Percentiles rank a stretch among this genome's conserved stretches.
Conservation (phyloP, 1,140 invertebrate genomes). For the Matsumurasca onukii region DNA sequence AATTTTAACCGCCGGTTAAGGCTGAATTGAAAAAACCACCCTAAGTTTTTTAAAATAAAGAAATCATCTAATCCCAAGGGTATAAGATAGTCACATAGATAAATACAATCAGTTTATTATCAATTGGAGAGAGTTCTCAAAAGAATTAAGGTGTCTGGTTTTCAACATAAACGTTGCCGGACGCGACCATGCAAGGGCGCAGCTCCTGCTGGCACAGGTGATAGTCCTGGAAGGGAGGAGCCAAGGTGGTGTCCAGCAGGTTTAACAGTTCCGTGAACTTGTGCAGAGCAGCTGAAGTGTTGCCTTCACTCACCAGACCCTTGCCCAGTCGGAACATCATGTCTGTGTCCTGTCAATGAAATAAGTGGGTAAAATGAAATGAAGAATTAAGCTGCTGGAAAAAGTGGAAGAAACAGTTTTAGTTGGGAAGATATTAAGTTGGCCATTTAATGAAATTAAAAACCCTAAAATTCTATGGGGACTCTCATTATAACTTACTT, state of each 20-base stretch:
- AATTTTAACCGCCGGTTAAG: too few relatives aligned
- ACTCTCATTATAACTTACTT: too few relatives aligned
- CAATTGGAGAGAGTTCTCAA: too few relatives aligned
- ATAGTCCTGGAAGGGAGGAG: conserved; percentile 77
- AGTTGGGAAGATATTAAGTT: neutral
- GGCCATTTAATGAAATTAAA: neutral
- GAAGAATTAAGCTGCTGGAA: neutral
- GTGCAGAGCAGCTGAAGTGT: conserved; percentile 62
- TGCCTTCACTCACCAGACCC: conserved; percentile 61
- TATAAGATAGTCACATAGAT: too few relatives aligned
- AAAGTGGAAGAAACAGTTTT: neutral
- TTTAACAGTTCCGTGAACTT: conserved; percentile 68
- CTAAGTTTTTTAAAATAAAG: too few relatives aligned
- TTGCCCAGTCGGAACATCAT: conserved; percentile 64
- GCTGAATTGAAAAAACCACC: too few relatives aligned
- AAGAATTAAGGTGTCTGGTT: too few relatives aligned
- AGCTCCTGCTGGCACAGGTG: conserved; percentile 80
- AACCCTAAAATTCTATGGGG: too few relatives aligned
- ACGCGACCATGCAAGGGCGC: conserved; percentile 67
- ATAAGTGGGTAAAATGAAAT: conserved; percentile 10
- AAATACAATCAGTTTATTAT: too few relatives aligned
- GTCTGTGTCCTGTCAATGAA: conserved; percentile 71
- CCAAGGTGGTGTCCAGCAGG: conserved; percentile 67
- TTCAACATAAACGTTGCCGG: conserved; percentile 58
- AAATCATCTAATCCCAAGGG: too few relatives aligned